These are phyloP conservation scores for Zygogramma bicolorata DNA, from an alignment of 2,888 invertebrate genomes.

Conservation along the genomic window DNA sequence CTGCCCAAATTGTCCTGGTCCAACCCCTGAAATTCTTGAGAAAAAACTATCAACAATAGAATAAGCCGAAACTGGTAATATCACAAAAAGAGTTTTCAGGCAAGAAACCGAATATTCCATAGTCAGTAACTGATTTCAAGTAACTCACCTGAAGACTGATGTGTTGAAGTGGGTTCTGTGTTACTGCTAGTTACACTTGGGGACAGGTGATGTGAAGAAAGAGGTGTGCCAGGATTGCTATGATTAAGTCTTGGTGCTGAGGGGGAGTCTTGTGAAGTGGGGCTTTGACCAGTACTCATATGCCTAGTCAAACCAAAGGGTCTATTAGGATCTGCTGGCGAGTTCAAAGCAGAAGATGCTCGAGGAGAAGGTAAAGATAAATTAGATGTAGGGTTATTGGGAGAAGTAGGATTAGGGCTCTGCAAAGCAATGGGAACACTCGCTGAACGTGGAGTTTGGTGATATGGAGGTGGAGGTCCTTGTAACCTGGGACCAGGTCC, in stretches of 20 bases:
- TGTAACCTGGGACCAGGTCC: conserved; percentile 70
- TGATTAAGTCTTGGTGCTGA: conserved; percentile 69
- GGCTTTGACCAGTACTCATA: conserved; percentile 73
- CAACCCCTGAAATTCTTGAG: no score
- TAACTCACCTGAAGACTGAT: conserved; percentile 63
- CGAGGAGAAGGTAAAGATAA: conserved; percentile 81
- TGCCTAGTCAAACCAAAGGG: conserved; percentile 69
- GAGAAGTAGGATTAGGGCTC: conserved; percentile 80
- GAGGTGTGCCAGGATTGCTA: conserved; percentile 81
- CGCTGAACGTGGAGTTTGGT: conserved; percentile 79
- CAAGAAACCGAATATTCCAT: no score
- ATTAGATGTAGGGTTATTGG: conserved; percentile 79
- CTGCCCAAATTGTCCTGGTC: no score
- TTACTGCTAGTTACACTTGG: conserved; percentile 69
- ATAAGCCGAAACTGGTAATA: no score
- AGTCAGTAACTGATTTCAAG: neutral
- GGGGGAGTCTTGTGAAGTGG: conserved; percentile 74
- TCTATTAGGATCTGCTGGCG: conserved; percentile 75
- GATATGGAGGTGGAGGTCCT: conserved; percentile 84
- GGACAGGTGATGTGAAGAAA: conserved; percentile 72
- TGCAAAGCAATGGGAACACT: conserved; percentile 81
- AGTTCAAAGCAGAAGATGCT: conserved; percentile 77
- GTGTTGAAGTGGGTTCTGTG: conserved; percentile 63
- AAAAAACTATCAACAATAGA: no score
- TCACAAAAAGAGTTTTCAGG: no score